These are phyloP conservation scores for Psix sp. DNA, from an alignment of 1,140 invertebrate species.

Conservation along the genomic window DNA sequence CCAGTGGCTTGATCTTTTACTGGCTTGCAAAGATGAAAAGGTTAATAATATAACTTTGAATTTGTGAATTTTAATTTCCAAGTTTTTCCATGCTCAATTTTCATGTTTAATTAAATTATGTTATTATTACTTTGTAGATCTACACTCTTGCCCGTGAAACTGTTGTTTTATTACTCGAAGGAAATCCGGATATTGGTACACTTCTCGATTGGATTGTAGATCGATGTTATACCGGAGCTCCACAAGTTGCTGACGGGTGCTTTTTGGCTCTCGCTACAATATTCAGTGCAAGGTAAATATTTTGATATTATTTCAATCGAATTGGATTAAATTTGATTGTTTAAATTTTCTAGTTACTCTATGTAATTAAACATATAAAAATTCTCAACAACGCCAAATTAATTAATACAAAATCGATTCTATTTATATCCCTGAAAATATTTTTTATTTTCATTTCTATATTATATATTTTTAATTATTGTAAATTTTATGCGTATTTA, in stretches of 20 bases:
- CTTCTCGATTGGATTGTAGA: slow-evolving; percentile 98
- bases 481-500: no score
- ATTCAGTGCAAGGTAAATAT: slow-evolving; percentile 91
- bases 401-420: no score
- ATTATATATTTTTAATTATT: slow-evolving; percentile 4
- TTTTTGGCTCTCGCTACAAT: slow-evolving; percentile 96
- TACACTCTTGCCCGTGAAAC: slow-evolving; percentile 94
- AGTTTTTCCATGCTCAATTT: slow-evolving; percentile 47
- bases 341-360: no score
- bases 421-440: no score
- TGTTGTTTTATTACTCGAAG: slow-evolving; percentile 94
- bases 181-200: slow-evolving; percentile 95
- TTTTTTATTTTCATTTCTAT: background rate
- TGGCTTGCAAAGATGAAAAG: slow-evolving; percentile 92
- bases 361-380: no score
- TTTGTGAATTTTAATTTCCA: background rate
- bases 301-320: no score
- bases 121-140: slow-evolving; percentile 79
- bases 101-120: background rate
- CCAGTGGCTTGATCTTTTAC: slow-evolving; percentile 93
- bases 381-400: no score
- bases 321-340: no score
- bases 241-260: slow-evolving; percentile 94
- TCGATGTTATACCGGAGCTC: slow-evolving; percentile 94
- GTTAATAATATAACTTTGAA: slow-evolving; percentile 73